A percentile compares a stretch with the other conserved stretches of the same genome.
Evolutionary conservation across 2,888 invertebrate species (phyloP).

Genomic region (Salticus scenicus): DNA sequence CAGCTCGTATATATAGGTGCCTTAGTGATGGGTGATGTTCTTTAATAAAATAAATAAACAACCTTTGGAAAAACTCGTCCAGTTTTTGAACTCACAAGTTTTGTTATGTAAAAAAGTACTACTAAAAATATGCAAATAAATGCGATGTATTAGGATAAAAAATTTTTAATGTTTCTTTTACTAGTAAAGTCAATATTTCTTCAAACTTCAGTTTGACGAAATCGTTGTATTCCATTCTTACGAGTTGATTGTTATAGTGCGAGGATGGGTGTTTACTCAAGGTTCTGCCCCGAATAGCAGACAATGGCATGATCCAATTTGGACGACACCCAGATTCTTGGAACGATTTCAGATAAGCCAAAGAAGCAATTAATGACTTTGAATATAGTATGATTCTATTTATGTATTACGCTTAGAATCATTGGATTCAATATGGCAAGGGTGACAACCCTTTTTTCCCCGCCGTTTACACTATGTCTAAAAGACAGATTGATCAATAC

Average conservation of each 20-base stretch:
- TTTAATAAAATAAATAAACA: too few relatives aligned
- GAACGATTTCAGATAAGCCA: slow-evolving; percentile 30
- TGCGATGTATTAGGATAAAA: too few relatives aligned
- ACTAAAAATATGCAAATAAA: too few relatives aligned
- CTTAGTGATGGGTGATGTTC: too few relatives aligned
- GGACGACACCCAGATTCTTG: slow-evolving; percentile 45
- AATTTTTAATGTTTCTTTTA: too few relatives aligned
- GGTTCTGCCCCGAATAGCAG: slow-evolving; percentile 64
- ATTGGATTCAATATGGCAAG: background rate
- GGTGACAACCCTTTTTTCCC: too few relatives aligned
- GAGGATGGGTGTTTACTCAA: slow-evolving; percentile 28
- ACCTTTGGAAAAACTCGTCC: too few relatives aligned
- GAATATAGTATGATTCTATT: background rate
- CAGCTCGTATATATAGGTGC: too few relatives aligned
- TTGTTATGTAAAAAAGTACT: too few relatives aligned
- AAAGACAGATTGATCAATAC: too few relatives aligned
- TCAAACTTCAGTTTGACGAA: slow-evolving; percentile 17
- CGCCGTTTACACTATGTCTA: too few relatives aligned
- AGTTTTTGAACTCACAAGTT: too few relatives aligned
- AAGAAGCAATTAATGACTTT: slow-evolving; percentile 45
- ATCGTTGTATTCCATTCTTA: slow-evolving; percentile 42
- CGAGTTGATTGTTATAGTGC: background rate
- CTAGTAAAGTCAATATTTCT: slow-evolving; percentile 17
- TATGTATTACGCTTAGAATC: slow-evolving; percentile 15
- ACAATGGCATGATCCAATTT: slow-evolving; percentile 60